Evolutionary conservation across 2,113 vertebrate genomes (phyloP), one percentile per base, ranked within the genome.

Genomic region (Copsychus sechellarum): DNA sequence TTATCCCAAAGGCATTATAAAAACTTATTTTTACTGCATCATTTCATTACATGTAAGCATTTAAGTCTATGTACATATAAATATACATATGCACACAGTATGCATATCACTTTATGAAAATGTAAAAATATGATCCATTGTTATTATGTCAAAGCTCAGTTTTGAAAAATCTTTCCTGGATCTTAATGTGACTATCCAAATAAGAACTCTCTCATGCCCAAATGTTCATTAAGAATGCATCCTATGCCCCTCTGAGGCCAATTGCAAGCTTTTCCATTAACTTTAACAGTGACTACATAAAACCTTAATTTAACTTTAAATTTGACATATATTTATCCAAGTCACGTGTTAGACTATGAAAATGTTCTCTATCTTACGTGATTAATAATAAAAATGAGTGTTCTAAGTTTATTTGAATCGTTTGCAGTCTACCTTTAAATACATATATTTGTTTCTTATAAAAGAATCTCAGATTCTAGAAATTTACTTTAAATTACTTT

Each of bases 41-140:
- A 36, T 65, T 22, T 65, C 20, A 62, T 79, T 61, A 23, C 20
- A 82, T 0, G 0, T 25, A 81, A 67, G 12, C 43, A 73, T 84
- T 70, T 65, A 69, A 24, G 7, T 60, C 8, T 72, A 22, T 82
- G n/a, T 38, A 20, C 7, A 3, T 56, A 4, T 47, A 74, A 38
- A 77, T 61, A 26, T 18, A 66, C 4, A 38, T 21, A 21, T 3
- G 36, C 0, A 20, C 7, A 42, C 0, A 73, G 1, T 24, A 36
- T 70, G 45, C 0, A 21, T 18, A 2, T 4, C 8, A 60, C 2
- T 51, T 57, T 54, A 66, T 34, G 14, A 18, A 74, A 73, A 66
- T 23, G 3, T 53, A 50, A 50, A 80, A 70, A 21, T 42, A 47
- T 12, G 16, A 42, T 58, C 36, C 5, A 17, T 53, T 38, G 12